A percentile compares a stretch with the other conserved stretches of the same genome.
Evolutionary conservation across 2,113 vertebrate species (phyloP).

Genomic region (Pycnonotus jocosus): DNA sequence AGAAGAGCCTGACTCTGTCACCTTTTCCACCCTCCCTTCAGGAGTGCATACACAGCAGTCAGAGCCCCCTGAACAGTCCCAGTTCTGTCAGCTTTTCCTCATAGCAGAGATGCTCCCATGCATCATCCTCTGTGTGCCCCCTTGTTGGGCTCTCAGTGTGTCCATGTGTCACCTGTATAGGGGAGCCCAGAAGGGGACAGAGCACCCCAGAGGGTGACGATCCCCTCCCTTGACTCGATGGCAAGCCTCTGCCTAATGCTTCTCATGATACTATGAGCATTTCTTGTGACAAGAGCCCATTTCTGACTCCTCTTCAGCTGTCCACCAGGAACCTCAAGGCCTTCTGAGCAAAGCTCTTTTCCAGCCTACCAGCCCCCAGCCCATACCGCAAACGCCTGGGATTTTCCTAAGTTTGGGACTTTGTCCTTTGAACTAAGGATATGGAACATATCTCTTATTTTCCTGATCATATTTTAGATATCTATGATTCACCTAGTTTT

Average conservation of each 20-base stretch:
- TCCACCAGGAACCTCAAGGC: not conserved
- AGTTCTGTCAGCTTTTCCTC: not conserved
- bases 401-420: accelerated
- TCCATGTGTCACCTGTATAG: not conserved
- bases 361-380: not conserved
- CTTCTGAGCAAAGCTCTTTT: not conserved
- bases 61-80: not conserved
- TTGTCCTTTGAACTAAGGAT: not conserved
- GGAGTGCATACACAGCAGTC: no score
- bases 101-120: accelerated
- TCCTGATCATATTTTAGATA: not conserved
- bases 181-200: not conserved
- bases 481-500: not conserved
- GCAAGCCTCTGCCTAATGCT: not conserved
- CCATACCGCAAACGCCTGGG: accelerated
- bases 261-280: not conserved
- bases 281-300: not conserved
- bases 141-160: not conserved
- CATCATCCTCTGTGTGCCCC: not conserved
- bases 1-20: not conserved
- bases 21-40: not conserved
- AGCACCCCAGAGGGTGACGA: not conserved
- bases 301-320: not conserved
- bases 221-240: not conserved
- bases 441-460: not conserved